These are phyloP conservation scores for Paramuricea clavata DNA, from an alignment of 92 coral and sea anemone species.

Conservation along the genomic window DNA sequence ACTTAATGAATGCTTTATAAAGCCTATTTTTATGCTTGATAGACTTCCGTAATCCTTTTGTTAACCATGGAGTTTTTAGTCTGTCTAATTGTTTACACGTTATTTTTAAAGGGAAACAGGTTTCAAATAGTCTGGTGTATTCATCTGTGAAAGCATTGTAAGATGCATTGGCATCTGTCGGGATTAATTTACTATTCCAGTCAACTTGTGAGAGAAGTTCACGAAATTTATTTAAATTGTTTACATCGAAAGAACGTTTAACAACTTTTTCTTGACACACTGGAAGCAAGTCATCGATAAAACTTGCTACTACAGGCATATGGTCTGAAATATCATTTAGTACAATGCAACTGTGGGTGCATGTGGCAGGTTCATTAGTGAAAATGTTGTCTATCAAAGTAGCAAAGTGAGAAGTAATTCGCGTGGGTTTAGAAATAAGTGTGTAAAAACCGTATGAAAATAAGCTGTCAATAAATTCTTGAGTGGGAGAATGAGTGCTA, in stretches of 20 bases:
- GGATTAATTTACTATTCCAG: no score
- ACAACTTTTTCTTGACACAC: background rate
- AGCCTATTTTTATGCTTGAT: constrained; percentile 54
- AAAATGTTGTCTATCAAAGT: constrained; percentile 55
- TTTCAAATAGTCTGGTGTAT: background rate
- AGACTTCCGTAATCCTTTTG: constrained; percentile 55
- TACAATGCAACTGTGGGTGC: constrained; percentile 19
- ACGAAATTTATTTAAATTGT: constrained; percentile 27
- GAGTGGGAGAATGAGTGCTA: constrained; percentile 31
- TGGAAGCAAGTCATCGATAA: background rate
- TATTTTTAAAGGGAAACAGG: background rate
- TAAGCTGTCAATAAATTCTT: constrained; percentile 58
- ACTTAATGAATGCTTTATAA: constrained; percentile 53
- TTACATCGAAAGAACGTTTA: constrained; percentile 21
- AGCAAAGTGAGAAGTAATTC: constrained; percentile 53
- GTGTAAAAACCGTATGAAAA: constrained; percentile 43
- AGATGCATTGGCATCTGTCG: no score
- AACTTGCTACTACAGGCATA: constrained; percentile 51
- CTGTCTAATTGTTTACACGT: background rate
- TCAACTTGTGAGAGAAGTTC: constrained; percentile 41
- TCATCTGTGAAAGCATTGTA: no score
- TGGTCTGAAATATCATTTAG: constrained; percentile 66
- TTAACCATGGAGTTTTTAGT: constrained; percentile 45
- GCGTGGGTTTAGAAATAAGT: constrained; percentile 41
- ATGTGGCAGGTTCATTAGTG: constrained; percentile 19